Evolutionary conservation across 2,888 invertebrate species (phyloP), one percentile per base, ranked within the genome.

Genomic region (Kuschelorhynchus macadamiae): DNA sequence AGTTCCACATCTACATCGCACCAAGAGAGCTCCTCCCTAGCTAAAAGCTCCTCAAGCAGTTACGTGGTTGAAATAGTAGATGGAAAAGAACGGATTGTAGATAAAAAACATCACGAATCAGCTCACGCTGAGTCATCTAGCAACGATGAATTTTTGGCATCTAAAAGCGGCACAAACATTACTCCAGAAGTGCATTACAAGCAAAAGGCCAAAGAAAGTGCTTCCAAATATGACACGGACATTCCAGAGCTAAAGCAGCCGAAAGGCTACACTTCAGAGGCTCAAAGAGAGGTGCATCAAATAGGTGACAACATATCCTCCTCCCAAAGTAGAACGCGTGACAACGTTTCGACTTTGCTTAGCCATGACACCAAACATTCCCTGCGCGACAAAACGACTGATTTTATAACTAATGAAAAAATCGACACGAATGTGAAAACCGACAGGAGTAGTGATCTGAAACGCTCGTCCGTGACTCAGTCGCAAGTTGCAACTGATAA

Each of bases 1-100:
- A 75, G 78, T 59, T 79, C 80, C 12, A 76, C 77, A 3, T 80
- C 80, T 0, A 75, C 76, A 5, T 87, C 85, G 70, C 86, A 89
- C 75, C 83, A 86, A 74, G 86, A 86, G 77, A 86, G 85, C 72
- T 86, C 88, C 67, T 87, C 86, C 63, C 82, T 86, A 2, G 85
- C 86, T 50, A 89, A 90, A 79, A 88, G 88, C 30, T 87, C 89
- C 33, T 88, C 89, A 1, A 87, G 88, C 14, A 89, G 89, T 12
- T 89, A 90, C 76, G 87, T 88, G 25, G 87, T 90, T 47, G 90
- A 91, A 82, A 87, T 88, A 71, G 87, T 89, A 17, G 88, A 89
- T 76, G 89, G 89, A 1, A 89, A 89, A 78, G 89, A 89, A 81
- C 83, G 87, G 36, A 85, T 89, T 41, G 82, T 89, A 42, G 89